Conservation (phyloP, 2,888 invertebrate genomes). For the Tryphoninae sp. region DNA sequence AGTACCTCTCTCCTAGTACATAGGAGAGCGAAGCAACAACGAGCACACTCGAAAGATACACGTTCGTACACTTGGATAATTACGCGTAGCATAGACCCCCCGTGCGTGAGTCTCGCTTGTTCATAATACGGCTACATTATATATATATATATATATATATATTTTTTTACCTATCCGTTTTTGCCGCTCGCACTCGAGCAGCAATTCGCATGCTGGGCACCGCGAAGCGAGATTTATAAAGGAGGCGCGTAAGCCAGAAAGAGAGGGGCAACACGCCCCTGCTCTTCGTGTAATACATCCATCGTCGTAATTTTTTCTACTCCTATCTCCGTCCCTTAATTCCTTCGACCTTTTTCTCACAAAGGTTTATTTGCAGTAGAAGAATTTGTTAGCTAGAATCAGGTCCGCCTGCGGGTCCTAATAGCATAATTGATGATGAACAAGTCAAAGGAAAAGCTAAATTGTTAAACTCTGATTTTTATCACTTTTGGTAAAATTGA, state of each 20-base stretch:
- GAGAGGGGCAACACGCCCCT: constrained; percentile 20
- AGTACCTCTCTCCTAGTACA: constrained; percentile 14
- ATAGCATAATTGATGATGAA: too few relatives aligned
- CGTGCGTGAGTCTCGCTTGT: constrained; percentile 47
- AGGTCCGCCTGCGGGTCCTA: too few relatives aligned
- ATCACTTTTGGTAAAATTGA: too few relatives aligned
- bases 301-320: constrained; percentile 18
- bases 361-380: not conserved
- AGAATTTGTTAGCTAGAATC: not conserved
- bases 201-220: constrained; percentile 54
- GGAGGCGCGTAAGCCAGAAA: constrained; percentile 56
- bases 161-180: constrained; percentile 23
- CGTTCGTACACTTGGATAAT: constrained; percentile 52
- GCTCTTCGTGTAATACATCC: constrained; percentile 40
- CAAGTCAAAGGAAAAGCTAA: too few relatives aligned
- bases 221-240: constrained; percentile 66
- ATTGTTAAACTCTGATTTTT: too few relatives aligned
- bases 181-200: constrained; percentile 55
- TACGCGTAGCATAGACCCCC: constrained; percentile 44
- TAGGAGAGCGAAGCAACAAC: constrained; percentile 42
- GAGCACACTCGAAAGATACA: constrained; percentile 53
- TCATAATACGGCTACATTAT: constrained; percentile 40
- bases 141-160: constrained; percentile 6
- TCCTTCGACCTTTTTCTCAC: constrained; percentile 31
- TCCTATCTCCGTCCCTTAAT: constrained; percentile 43